Evolutionary conservation across 2,797 vertebrate genomes (phyloP), one percentile per base, ranked within the genome.

Genomic region (Euphonia xanthogaster): DNA sequence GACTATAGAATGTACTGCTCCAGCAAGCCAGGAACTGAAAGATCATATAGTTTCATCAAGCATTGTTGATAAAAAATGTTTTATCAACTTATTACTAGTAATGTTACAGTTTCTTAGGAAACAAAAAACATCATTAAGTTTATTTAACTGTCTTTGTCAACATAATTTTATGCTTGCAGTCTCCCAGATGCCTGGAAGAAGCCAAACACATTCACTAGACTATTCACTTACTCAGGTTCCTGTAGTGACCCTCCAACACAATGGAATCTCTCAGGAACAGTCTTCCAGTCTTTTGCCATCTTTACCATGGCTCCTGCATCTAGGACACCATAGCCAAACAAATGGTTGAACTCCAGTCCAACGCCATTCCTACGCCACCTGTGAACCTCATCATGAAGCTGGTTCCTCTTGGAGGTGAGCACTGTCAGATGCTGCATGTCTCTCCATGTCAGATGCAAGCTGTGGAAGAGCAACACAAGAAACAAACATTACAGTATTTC

Each of bases 401-500:
- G 99, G 97, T 99, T 99, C 96, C 99, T 98, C 97, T 99, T 99
- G 75, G 99, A 99, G 50, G 99, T 99, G 90, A 99, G 98, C 72
- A 99, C 99, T 3, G 99, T 99, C 92, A 99, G 97, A 87, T 99
- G 99, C 94, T 99, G 99, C 98, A 99, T 98, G 97, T 99, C 99
- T 85, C 99, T 98, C 99, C 99, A 99, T 1, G 99, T 99, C 97
- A 99, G 98, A 92, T 98, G 97, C 31, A 98, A 98, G 93, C 99
- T 99, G 96, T 35, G 58, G 54, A 75, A 72, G 5, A 60, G 44
- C 42, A 90, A 74, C 18, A 71, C 1, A 28, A 47, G 51, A 57
- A 91, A 53, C 24, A 78, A 62, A 70, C 22, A 44, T 24, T 10
- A 21, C 23, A 39, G 35, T n/a, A 35, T 65, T 86, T 86, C 27